Percentiles rank a stretch among this genome's conserved stretches.
Conservation (phyloP, 2,797 vertebrate species). For the Psittacula echo region DNA sequence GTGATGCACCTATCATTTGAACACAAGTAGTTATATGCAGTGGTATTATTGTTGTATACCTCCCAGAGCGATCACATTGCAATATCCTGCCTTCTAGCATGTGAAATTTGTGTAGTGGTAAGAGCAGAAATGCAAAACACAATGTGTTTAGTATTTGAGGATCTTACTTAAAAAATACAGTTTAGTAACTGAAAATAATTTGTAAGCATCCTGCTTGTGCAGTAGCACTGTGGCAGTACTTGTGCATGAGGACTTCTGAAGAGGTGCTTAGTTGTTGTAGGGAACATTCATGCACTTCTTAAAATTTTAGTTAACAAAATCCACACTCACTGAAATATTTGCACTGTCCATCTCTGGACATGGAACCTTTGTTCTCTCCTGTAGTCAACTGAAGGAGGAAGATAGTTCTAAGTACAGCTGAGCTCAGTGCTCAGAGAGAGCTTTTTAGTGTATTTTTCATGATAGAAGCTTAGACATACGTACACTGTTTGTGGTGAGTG, state of each 20-base stretch:
- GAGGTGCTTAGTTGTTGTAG: background rate
- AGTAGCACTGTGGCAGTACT: background rate
- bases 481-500: background rate
- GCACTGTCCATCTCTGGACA: background rate
- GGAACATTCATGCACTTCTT: background rate
- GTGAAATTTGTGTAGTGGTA: background rate
- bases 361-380: background rate
- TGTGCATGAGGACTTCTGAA: background rate
- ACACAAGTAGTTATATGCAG: background rate
- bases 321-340: background rate
- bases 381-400: background rate
- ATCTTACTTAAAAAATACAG: background rate
- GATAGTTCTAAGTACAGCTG: background rate
- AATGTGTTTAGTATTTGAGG: background rate
- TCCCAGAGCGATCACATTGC: background rate
- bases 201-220: background rate
- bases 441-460: background rate
- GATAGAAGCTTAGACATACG: background rate
- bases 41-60: background rate
- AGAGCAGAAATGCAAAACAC: fast-evolving
- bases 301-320: background rate
- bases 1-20: background rate
- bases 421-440: background rate
- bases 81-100: background rate
- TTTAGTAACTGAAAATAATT: background rate